These are phyloP conservation scores for Eulemur mongoz DNA, from an alignment of 2,797 vertebrate species.

Conservation along the genomic window DNA sequence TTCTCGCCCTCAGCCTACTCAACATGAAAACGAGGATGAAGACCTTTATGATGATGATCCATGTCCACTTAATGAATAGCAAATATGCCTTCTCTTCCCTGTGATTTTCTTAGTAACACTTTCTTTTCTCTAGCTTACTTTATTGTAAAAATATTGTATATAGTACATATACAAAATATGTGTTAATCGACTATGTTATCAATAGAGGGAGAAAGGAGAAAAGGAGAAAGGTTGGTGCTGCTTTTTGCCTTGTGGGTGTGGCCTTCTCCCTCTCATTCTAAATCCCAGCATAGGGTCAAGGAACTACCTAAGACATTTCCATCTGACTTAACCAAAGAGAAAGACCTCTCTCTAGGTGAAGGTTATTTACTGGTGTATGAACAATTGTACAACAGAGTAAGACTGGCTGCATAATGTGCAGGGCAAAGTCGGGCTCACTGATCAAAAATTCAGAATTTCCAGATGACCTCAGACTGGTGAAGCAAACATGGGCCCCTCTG, in stretches of 20 bases:
- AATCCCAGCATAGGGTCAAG: neutral
- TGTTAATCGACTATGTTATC: neutral
- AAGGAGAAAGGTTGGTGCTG: neutral
- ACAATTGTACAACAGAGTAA: neutral
- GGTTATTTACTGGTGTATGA: neutral
- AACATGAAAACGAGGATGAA: neutral
- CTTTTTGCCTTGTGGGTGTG: neutral
- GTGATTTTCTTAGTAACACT: neutral
- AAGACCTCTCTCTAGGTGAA: neutral
- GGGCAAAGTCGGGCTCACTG: neutral
- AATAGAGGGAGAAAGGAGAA: neutral
- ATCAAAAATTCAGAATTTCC: neutral
- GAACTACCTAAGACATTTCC: neutral
- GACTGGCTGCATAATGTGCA: neutral
- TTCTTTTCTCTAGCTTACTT: neutral
- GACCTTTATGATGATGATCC: neutral
- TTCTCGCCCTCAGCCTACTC: neutral
- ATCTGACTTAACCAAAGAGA: neutral
- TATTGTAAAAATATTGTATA: neutral
- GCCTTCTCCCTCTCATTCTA: neutral
- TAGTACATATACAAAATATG: neutral
- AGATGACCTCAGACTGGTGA: neutral
- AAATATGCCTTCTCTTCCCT: neutral
- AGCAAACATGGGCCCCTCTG: neutral
- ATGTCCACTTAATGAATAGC: neutral